Evolutionary conservation across 2,797 vertebrate species (phyloP), one percentile per base, ranked within the genome.

Genomic region (Gephyroberyx darwinii): DNA sequence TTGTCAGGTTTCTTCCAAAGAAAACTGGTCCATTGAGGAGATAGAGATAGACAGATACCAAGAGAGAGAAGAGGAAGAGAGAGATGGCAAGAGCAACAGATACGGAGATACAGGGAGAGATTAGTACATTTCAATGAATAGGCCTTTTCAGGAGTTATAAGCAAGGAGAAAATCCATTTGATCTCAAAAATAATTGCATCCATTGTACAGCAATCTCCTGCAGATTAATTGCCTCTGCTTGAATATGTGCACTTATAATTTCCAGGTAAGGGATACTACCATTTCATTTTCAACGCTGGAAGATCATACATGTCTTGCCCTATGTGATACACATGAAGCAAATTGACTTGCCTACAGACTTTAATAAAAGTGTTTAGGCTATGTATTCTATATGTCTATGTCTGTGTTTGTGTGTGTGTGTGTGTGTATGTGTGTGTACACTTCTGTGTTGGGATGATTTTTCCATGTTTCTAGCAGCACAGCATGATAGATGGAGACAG

Each of bases 401-500:
- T 30, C 2, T 35, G 50, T 37, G 20, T 30, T 2, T 35, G 50
- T 37, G 20, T 26, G 10, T 58, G 17, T 19, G 16, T 54, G 19
- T 30, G 26, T 35, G 50, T 37, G 20, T 33, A 53, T 43, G 10
- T 58, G 17, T 19, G 16, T 54, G 19, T 30, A 16, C 20, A 3
- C 13, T 9, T 43, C 9, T 58, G 37, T 33, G 43, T 26, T 16
- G 51, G 13, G 12, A 8, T n/a, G 17, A 22, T 30, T 35, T 1
- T 20, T 58, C 14, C 47, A 65, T 52, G 43, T 75, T 70, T 63
- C 37, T 22, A 8, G 6, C 22, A 8, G 52, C 35, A 16, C 26
- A 62, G 26, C 13, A 62, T 66, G 71, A 81, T 70, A 63, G 26
- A 71, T 65, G 7, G 43, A 55, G 73, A 78, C 66, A 22, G 64